These are phyloP conservation scores for Diabrotica virgifera DNA, from an alignment of 1,140 invertebrate genomes.

Conservation along the genomic window DNA sequence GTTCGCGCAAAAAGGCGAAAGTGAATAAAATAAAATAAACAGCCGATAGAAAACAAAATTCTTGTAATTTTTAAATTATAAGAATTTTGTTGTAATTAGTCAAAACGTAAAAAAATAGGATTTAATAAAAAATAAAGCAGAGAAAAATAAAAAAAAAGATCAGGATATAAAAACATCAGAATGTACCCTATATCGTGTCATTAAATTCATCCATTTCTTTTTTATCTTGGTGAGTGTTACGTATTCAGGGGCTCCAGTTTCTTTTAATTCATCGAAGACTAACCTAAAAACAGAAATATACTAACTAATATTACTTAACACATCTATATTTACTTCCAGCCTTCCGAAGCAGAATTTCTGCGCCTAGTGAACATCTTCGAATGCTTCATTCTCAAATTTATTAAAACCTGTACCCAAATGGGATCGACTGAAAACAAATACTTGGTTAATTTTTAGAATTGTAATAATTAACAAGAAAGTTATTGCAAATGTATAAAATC, in stretches of 20 bases:
- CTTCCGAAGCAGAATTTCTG: conserved; percentile 28
- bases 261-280: conserved; percentile 26
- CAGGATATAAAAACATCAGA: too few species aligned
- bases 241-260: conserved; percentile 27
- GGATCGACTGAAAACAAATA: conserved; percentile 25
- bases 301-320: not conserved
- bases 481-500: conserved; percentile 4
- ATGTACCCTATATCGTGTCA: conserved; percentile 29
- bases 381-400: conserved; percentile 34
- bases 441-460: not conserved
- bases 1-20: too few species aligned
- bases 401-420: conserved; percentile 32
- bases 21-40: not conserved
- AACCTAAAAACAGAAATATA: conserved; percentile 15
- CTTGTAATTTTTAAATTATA: too few species aligned
- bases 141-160: too few species aligned
- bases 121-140: too few species aligned
- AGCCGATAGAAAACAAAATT: too few species aligned
- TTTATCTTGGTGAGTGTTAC: conserved; percentile 29
- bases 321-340: conserved; percentile 26
- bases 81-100: too few species aligned
- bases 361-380: conserved; percentile 29
- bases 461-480: not conserved
- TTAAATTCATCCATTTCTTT: conserved; percentile 36
- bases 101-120: too few species aligned